A percentile compares a stretch with the other conserved stretches of the same genome.
phyloP scores from a whole-genome alignment of 2,888 invertebrate species.

The Chymomyza procnemis region DNA sequence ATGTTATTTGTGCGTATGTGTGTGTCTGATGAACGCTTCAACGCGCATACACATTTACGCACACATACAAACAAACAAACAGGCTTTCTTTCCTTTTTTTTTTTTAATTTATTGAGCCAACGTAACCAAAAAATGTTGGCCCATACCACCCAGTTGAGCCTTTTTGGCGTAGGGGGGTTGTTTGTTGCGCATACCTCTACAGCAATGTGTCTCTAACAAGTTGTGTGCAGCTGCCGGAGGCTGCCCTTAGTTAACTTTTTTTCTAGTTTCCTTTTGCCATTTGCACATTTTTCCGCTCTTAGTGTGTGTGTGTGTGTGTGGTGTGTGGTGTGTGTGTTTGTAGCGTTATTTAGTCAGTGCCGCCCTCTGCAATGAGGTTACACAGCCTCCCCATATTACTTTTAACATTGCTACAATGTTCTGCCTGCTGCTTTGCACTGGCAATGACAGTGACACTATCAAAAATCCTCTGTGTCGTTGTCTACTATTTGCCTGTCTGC shows the following conservation, averaged over 20 bases:
- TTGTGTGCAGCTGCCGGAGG: background rate
- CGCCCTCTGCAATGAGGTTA: slow-evolving; percentile 23
- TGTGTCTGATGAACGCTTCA: slow-evolving; percentile 33
- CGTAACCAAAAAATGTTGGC: slow-evolving; percentile 31
- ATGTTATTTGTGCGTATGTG: slow-evolving; percentile 8
- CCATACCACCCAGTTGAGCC: slow-evolving; percentile 7
- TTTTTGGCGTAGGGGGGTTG: slow-evolving; percentile 58
- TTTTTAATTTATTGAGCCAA: slow-evolving; percentile 52
- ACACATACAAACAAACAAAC: slow-evolving; percentile 8
- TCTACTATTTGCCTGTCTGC: slow-evolving; percentile 7
- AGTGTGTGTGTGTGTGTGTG: slow-evolving; percentile 42
- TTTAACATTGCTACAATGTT: slow-evolving; percentile 2
- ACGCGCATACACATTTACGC: slow-evolving; percentile 29
- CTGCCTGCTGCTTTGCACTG: slow-evolving; percentile 46
- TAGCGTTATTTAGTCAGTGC: slow-evolving; percentile 50
- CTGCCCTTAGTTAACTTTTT: slow-evolving; percentile 68
- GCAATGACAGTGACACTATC: slow-evolving; percentile 71
- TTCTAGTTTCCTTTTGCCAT: slow-evolving; percentile 56
- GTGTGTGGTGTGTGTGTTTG: slow-evolving; percentile 41
- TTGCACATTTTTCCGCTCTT: slow-evolving; percentile 11
- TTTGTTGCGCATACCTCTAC: background rate
- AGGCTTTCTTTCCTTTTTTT: slow-evolving; percentile 29
- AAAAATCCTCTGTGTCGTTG: slow-evolving; percentile 22
- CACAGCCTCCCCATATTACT: slow-evolving; percentile 49
- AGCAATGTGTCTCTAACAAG: background rate